These are phyloP conservation scores for Lordiphosa collinella DNA, from an alignment of 1,140 invertebrate genomes.

Conservation along the genomic window DNA sequence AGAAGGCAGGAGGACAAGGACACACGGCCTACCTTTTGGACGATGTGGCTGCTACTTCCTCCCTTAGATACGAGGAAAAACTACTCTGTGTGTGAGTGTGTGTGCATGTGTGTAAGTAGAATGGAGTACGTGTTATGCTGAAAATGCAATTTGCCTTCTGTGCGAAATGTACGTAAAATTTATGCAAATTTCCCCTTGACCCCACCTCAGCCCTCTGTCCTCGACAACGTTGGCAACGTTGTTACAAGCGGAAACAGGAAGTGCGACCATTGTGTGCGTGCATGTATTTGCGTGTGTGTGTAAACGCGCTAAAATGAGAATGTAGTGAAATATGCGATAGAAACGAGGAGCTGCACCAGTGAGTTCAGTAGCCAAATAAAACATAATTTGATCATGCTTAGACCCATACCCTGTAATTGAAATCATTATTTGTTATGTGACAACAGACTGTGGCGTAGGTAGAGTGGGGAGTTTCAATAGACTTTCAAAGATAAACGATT, in stretches of 20 bases:
- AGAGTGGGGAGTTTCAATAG: too few species aligned
- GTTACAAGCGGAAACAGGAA: conserved; percentile 70
- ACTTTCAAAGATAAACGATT: too few species aligned
- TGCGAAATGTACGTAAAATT: conserved; percentile 76
- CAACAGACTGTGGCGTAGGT: too few species aligned
- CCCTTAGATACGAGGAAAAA: conserved; percentile 12
- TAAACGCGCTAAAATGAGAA: conserved; percentile 65
- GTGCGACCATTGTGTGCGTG: conserved; percentile 56
- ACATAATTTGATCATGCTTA: background rate
- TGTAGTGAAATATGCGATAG: conserved; percentile 65
- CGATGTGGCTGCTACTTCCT: conserved; percentile 2
- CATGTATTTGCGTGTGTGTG: conserved; percentile 10
- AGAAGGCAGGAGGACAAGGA: conserved; percentile 25
- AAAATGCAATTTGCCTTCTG: conserved; percentile 76
- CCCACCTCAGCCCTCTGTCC: conserved; percentile 2
- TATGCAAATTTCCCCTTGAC: conserved; percentile 73
- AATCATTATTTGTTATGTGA: too few species aligned
- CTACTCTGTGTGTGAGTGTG: conserved; percentile 26
- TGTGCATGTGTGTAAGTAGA: conserved; percentile 47
- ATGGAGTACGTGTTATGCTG: conserved; percentile 76
- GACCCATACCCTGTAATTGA: background rate
- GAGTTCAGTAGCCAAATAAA: background rate
- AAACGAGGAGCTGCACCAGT: conserved; percentile 11
- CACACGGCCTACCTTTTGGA: conserved; percentile 58
- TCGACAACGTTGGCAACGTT: conserved; percentile 33